Conservation (phyloP, 2,113 vertebrate genomes). For the Lagenorhynchus albirostris region DNA sequence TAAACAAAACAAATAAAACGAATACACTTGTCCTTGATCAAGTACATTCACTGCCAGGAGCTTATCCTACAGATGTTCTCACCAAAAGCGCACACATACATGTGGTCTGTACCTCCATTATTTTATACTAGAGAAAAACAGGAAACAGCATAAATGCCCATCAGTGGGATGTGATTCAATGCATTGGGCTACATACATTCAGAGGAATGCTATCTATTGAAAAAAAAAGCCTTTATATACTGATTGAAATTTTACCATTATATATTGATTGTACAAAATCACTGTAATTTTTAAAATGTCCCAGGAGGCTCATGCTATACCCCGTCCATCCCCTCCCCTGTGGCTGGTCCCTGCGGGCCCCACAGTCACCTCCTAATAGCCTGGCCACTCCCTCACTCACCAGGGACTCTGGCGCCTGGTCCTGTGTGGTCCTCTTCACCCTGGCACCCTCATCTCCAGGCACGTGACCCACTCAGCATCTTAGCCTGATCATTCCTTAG, state of each 20-base stretch:
- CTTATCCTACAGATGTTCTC: background rate
- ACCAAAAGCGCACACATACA: background rate
- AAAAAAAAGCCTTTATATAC: background rate
- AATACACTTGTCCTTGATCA: background rate
- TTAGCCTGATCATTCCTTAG: background rate
- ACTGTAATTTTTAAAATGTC: background rate
- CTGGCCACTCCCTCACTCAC: background rate
- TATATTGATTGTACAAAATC: background rate
- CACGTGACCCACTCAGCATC: background rate
- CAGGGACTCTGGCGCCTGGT: background rate
- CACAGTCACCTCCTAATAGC: background rate
- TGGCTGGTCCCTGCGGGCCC: background rate
- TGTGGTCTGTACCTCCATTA: background rate
- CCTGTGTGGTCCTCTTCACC: background rate
- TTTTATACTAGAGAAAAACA: background rate
- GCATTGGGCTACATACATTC: background rate
- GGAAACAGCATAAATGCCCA: background rate
- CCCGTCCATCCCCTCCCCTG: background rate
- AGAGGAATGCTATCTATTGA: background rate
- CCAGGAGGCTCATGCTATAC: background rate
- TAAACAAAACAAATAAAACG: background rate
- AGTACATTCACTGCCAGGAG: background rate
- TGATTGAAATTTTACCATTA: conserved; percentile 5
- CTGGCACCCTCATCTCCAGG: background rate
- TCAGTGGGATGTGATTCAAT: background rate